Percentiles rank a stretch among this genome's conserved stretches.
phyloP scores from a whole-genome alignment of 2,888 invertebrate species.

The Apantesis nais region DNA sequence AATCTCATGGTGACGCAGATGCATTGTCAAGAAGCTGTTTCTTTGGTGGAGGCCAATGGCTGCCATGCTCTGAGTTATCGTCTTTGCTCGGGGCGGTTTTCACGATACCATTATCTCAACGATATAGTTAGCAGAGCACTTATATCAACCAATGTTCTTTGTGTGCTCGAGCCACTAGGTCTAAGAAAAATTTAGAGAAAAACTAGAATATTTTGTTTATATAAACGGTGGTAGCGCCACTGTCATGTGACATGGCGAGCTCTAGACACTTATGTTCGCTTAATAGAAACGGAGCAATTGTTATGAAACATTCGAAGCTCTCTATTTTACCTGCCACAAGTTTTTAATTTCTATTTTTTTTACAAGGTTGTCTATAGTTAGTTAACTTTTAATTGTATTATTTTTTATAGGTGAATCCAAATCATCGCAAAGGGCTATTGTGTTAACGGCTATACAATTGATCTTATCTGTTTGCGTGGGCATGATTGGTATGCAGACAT shows the following conservation, averaged over 20 bases:
- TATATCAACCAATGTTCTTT: too few species aligned
- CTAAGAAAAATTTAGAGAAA: too few species aligned
- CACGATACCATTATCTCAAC: too few species aligned
- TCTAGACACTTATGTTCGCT: constrained; percentile 35
- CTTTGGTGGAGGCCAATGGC: too few species aligned
- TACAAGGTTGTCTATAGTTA: not conserved
- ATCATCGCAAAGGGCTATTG: constrained; percentile 61
- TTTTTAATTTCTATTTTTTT: not conserved
- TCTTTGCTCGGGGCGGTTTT: too few species aligned
- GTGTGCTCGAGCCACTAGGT: too few species aligned
- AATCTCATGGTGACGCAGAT: too few species aligned
- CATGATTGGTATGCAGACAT: constrained; percentile 56
- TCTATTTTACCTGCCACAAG: not conserved
- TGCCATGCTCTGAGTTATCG: too few species aligned
- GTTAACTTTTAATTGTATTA: not conserved
- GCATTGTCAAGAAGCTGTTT: too few species aligned
- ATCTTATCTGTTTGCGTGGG: constrained; percentile 55
- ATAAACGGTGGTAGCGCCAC: too few species aligned
- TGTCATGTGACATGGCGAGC: not conserved
- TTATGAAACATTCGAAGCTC: constrained; percentile 36
- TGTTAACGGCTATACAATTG: constrained; percentile 31
- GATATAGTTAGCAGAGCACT: too few species aligned
- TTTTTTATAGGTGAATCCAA: constrained; percentile 64
- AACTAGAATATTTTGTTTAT: too few species aligned
- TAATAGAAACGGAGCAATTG: constrained; percentile 44